These are phyloP conservation scores for Caenorhabditis tropicalis DNA, from an alignment of 1,140 invertebrate species.

Conservation along the genomic window DNA sequence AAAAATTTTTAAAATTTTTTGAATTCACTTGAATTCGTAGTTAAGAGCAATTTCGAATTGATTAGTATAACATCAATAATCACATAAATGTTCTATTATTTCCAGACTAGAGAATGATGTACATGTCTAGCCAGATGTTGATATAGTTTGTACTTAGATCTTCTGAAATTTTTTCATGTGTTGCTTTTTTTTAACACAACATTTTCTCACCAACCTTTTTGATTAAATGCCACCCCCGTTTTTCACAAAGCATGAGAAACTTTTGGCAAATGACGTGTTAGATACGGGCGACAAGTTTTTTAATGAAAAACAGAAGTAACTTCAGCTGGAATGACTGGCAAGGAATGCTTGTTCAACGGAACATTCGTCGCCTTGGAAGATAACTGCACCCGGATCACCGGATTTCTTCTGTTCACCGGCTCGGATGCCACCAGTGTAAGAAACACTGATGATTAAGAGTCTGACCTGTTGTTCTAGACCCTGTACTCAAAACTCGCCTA, in stretches of 20 bases:
- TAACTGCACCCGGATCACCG: constrained; percentile 1
- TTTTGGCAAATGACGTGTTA: not conserved
- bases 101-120: too few relatives aligned
- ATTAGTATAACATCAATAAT: too few relatives aligned
- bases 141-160: too few relatives aligned
- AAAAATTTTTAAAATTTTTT: too few relatives aligned
- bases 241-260: not conserved
- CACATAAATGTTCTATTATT: too few relatives aligned
- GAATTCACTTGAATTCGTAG: too few relatives aligned
- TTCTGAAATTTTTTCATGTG: too few relatives aligned
- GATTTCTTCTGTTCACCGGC: not conserved
- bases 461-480: not conserved
- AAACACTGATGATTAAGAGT: not conserved
- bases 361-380: not conserved
- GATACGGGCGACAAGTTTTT: not conserved
- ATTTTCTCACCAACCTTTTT: not conserved
- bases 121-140: too few relatives aligned
- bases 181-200: not conserved
- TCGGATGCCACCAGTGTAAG: not conserved
- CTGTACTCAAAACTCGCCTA: constrained; percentile 7
- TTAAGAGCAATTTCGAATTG: too few relatives aligned
- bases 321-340: not conserved
- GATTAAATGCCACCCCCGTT: not conserved
- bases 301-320: not conserved
- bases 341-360: constrained; percentile 19